Percentiles rank a stretch among this genome's conserved stretches.
phyloP scores from a whole-genome alignment of 2,113 vertebrate species.

The Motacilla tschutschensis region DNA sequence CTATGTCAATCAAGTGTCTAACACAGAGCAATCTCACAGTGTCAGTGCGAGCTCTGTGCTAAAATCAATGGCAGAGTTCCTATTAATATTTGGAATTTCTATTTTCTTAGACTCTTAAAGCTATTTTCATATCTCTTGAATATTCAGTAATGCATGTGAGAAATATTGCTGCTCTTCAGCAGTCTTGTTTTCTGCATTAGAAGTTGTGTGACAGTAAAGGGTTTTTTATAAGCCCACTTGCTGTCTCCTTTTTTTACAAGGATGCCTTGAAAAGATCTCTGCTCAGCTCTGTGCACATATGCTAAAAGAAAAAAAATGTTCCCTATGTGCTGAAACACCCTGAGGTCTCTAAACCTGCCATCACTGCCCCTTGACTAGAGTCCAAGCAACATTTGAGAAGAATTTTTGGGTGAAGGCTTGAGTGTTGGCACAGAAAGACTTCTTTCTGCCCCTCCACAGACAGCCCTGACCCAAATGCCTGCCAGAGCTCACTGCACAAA shows the following conservation, averaged over 20 bases:
- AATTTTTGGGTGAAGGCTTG: neutral
- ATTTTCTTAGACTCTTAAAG: constrained; percentile 52
- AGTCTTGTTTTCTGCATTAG: constrained; percentile 43
- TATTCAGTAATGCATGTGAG: constrained; percentile 37
- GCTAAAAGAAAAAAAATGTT: constrained; percentile 11
- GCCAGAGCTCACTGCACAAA: neutral
- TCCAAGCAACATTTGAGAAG: neutral
- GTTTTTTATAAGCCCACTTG: constrained; percentile 38
- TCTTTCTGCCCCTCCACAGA: neutral
- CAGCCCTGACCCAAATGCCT: neutral
- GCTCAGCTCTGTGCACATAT: neutral
- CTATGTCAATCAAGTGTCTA: constrained; percentile 72
- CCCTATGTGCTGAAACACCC: neutral
- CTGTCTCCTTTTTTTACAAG: constrained; percentile 37
- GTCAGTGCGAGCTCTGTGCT: constrained; percentile 56
- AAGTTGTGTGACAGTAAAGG: constrained; percentile 35
- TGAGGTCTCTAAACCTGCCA: neutral
- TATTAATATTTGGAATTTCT: constrained; percentile 62
- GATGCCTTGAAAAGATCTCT: constrained; percentile 28
- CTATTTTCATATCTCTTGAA: constrained; percentile 43
- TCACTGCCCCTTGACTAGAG: neutral
- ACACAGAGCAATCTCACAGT: constrained; percentile 54
- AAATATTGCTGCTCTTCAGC: constrained; percentile 30
- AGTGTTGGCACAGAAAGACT: neutral
- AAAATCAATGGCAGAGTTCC: constrained; percentile 67